A percentile compares a stretch with the other conserved stretches of the same genome.
Conservation (phyloP, 2,888 invertebrate species). For the Hemithea aestivaria region DNA sequence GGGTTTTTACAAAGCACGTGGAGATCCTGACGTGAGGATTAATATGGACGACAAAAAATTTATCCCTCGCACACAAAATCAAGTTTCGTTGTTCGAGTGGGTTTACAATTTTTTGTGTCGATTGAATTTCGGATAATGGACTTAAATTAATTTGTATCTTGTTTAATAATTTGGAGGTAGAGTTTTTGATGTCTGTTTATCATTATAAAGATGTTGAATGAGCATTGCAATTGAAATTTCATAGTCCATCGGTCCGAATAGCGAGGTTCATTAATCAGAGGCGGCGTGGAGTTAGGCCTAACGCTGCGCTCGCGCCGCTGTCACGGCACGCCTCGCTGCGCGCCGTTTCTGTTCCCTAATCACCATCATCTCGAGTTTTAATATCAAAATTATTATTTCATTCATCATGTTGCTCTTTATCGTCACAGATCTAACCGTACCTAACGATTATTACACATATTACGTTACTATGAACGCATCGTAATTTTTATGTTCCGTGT, state of each 20-base stretch:
- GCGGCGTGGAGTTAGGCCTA: slow-evolving; percentile 69
- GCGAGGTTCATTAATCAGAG: slow-evolving; percentile 62
- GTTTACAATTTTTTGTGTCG: slow-evolving; percentile 48
- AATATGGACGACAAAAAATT: slow-evolving; percentile 73
- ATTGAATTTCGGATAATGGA: slow-evolving; percentile 52
- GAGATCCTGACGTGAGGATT: slow-evolving; percentile 76
- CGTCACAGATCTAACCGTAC: slow-evolving; percentile 67
- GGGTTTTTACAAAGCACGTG: slow-evolving; percentile 76
- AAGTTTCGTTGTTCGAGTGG: slow-evolving; percentile 50
- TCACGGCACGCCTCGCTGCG: slow-evolving; percentile 52
- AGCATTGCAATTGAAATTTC: slow-evolving; percentile 39
- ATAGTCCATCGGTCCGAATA: slow-evolving; percentile 53
- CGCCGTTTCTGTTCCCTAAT: slow-evolving; percentile 50
- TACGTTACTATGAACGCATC: slow-evolving; percentile 65
- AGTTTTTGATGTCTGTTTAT: slow-evolving; percentile 22
- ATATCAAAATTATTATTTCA: slow-evolving; percentile 70
- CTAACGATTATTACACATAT: slow-evolving; percentile 70
- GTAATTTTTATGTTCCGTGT: slow-evolving; percentile 56
- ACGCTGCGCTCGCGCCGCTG: slow-evolving; percentile 53
- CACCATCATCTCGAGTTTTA: slow-evolving; percentile 61
- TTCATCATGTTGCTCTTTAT: slow-evolving; percentile 70
- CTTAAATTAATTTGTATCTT: slow-evolving; percentile 56
- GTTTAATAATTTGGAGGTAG: slow-evolving; percentile 37
- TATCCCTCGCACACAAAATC: slow-evolving; percentile 64
- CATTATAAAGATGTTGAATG: slow-evolving; percentile 21